phyloP scores from a whole-genome alignment of 53 echinoderm and acorn worm genomes.

The Zoroaster sp. region DNA sequence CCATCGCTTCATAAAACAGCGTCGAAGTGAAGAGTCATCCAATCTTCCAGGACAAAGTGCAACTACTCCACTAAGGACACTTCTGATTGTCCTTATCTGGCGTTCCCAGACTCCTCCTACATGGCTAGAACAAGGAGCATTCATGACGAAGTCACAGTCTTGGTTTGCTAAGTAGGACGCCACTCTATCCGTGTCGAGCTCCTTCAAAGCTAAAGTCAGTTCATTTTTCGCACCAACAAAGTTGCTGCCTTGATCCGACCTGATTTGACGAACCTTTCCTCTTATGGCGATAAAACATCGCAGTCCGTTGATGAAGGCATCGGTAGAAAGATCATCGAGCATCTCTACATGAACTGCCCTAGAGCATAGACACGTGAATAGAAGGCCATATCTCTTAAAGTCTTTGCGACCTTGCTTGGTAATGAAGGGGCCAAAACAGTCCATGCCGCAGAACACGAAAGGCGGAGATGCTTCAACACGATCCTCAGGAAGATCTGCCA shows the following conservation, averaged over 20 bases:
- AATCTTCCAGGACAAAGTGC: neutral
- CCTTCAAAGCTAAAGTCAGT: constrained; percentile 20
- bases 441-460: neutral
- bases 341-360: constrained; percentile 57
- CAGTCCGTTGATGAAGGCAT: constrained; percentile 61
- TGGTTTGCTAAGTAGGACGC: too few species aligned
- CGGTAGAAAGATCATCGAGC: constrained; percentile 54
- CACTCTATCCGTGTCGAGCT: constrained; percentile 24
- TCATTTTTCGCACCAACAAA: constrained; percentile 59
- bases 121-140: too few species aligned
- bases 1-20: too few species aligned
- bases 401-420: constrained; percentile 49
- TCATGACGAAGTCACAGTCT: too few species aligned
- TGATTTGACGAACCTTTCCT: constrained; percentile 25
- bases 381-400: constrained; percentile 45
- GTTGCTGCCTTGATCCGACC: constrained; percentile 66
- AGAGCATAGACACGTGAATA: constrained; percentile 61
- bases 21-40: too few species aligned
- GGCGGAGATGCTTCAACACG: neutral
- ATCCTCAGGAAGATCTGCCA: neutral
- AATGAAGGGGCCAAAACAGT: too few species aligned
- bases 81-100: constrained; percentile 46
- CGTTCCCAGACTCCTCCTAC: constrained; percentile 68
- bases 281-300: too few species aligned
- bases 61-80: too few species aligned